Base-by-base conservation (phyloP, 2,113 vertebrate genomes). In the Gavialis gangeticus region DNA sequence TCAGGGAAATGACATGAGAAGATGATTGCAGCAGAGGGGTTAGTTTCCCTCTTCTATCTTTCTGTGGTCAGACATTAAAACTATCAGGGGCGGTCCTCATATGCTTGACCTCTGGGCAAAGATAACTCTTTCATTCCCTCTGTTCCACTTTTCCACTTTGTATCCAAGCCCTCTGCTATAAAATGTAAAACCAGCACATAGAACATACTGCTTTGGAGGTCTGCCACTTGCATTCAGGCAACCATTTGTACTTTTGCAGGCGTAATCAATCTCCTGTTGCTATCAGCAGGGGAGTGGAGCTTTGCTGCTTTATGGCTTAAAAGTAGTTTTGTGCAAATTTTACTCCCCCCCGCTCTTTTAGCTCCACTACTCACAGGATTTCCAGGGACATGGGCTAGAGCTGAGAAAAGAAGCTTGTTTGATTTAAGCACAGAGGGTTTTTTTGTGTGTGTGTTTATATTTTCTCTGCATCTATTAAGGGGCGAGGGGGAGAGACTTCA, bases 231-330 rank as follows among this genome's bases (percentile, higher is more conserved):
- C 93, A 93, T 98, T 98, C 98, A 98, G 97, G 98, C 92, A 97
- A 97, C 98, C 98, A 98, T 99, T 98, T 98, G 99, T 98, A 98
- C 98, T 97, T 97, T 98, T 98, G 97, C 97, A 97, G 98, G 98
- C 98, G 98, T 98, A 98, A 98, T 98, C 98, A 97, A 98, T 98
- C 97, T 98, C 98, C 98, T 98, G 98, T 98, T 98, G 98, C 98
- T 98, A 98, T 98, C 98, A 98, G 98, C 97, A 75, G 98, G 98
- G 97, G 97, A 96, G 97, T 88, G 80, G 92, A 95, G 95, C 93
- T 97, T 95, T 94, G 88, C 79, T 78, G 91, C 96, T 97, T 95
- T 87, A 69, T 73, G 93, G 90, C 93, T 98, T 97, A 96, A 97
- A 97, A 98, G 97, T 97, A 92, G 97, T 97, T 98, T 98, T 98